Evolutionary conservation across 2,797 vertebrate genomes (phyloP), one percentile per base, ranked within the genome.

Genomic region (Nyctalus aviator): DNA sequence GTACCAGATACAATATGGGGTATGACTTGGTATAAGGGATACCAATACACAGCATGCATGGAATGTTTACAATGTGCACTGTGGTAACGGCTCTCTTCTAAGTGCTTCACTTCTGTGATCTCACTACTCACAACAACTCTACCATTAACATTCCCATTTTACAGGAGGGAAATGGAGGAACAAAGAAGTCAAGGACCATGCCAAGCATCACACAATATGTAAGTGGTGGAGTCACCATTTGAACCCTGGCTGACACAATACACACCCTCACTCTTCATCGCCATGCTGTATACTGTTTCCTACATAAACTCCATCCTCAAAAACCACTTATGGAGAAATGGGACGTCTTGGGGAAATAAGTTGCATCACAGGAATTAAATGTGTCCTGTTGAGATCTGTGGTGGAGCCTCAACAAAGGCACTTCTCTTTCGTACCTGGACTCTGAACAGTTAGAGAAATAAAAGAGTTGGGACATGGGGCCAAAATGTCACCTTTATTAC

Each of bases 361-460:
- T 13, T 83, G 17, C 41, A 30, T 83, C 4, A 8, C 41, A 7
- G 23, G 25, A 64, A 35, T 73, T 27, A 87, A 41, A 7, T 72
- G 25, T 32, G 41, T 25, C 13, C 20, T 85, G 25, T 59, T 41
- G 20, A 73, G 27, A 37, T 84, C 68, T 84, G 2, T 68, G 75
- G 57, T 57, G 17, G 21, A 62, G 6, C 68, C 4, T 77, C 37
- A 37, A 23, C 27, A 84, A 87, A 82, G 17, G 27, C 25, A 20
- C 5, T 79, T 15, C 6, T 62, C 66, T 88, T 46, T 76, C 20
- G 11, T 32, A 71, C 10, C 27, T 77, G 66, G 62, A 66, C 76
- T 91, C 18, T 72, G 25, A 91, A 59, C 55, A n/a, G 35, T n/a
- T 72, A 77, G 50, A 92, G 62, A 44, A 90, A 78, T 44, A 72